Evolutionary conservation across 2,888 invertebrate species (phyloP).

Genomic region (Protonemura montana): DNA sequence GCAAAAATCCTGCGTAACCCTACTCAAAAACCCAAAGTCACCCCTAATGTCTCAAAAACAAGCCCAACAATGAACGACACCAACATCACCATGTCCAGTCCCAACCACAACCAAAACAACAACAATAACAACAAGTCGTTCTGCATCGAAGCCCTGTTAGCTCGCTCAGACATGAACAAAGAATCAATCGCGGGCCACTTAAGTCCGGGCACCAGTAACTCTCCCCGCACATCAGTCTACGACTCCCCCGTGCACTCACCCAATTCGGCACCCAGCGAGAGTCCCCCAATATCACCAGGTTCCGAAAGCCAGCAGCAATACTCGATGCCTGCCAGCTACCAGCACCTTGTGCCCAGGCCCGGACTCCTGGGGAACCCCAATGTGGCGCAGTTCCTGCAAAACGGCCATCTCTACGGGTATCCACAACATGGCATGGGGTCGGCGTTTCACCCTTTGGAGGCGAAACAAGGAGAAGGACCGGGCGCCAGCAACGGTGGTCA

Average conservation of each 20-base stretch:
- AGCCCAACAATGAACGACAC: neutral
- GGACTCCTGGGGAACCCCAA: constrained; percentile 60
- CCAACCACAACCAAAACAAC: constrained; percentile 37
- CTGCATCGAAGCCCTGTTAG: constrained; percentile 88
- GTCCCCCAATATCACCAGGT: constrained; percentile 81
- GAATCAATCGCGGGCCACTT: constrained; percentile 49
- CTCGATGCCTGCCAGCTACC: constrained; percentile 35
- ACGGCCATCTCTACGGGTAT: constrained; percentile 40
- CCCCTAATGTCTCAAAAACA: neutral
- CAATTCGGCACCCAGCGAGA: constrained; percentile 54
- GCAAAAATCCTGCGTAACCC: too few species aligned
- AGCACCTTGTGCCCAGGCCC: constrained; percentile 62
- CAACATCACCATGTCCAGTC: constrained; percentile 25
- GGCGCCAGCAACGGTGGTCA: constrained; percentile 51
- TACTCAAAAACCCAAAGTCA: neutral
- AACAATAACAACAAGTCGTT: constrained; percentile 73
- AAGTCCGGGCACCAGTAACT: constrained; percentile 57
- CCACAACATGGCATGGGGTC: constrained; percentile 55
- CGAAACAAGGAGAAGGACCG: constrained; percentile 56
- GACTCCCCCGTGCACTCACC: constrained; percentile 35
- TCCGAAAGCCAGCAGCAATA: neutral
- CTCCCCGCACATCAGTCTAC: constrained; percentile 55
- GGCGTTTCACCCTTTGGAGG: constrained; percentile 64
- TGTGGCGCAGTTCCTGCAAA: constrained; percentile 59
- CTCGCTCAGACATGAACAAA: constrained; percentile 56